Conservation (phyloP, 92 coral and sea anemone species). For the Zoanthus gigantus region DNA sequence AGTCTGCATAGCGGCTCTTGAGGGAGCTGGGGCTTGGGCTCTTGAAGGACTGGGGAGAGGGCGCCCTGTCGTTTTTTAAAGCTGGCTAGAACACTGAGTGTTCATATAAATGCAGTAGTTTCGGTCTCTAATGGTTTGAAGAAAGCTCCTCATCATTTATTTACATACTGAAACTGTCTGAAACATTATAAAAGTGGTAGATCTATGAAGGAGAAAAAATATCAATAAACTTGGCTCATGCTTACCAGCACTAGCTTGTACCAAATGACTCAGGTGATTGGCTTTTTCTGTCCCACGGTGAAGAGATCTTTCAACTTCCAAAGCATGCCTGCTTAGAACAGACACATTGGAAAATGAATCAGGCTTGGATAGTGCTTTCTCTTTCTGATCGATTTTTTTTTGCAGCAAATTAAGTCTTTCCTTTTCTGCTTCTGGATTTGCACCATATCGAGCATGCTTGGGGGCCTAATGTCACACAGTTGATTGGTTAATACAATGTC, state of each 20-base stretch:
- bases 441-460: conserved; percentile 80
- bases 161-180: too few species aligned
- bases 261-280: conserved; percentile 78
- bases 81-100: too few species aligned
- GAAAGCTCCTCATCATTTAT: too few species aligned
- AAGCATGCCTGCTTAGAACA: conserved; percentile 90
- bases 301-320: conserved; percentile 96
- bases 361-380: conserved; percentile 72
- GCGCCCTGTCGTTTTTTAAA: too few species aligned
- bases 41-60: too few species aligned
- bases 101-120: too few species aligned
- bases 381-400: conserved; percentile 75
- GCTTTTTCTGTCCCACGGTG: conserved; percentile 91
- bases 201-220: background rate
- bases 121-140: too few species aligned
- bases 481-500: background rate
- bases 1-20: too few species aligned
- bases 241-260: conserved; percentile 56
- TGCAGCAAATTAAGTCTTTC: conserved; percentile 74
- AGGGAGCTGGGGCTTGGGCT: too few species aligned
- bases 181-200: too few species aligned
- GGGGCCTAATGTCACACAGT: conserved; percentile 63
- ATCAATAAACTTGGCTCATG: background rate
- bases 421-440: conserved; percentile 78
- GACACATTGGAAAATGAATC: conserved; percentile 88